phyloP scores from a whole-genome alignment of 92 coral and sea anemone genomes.

The Hydrozoanthus gracilis region DNA sequence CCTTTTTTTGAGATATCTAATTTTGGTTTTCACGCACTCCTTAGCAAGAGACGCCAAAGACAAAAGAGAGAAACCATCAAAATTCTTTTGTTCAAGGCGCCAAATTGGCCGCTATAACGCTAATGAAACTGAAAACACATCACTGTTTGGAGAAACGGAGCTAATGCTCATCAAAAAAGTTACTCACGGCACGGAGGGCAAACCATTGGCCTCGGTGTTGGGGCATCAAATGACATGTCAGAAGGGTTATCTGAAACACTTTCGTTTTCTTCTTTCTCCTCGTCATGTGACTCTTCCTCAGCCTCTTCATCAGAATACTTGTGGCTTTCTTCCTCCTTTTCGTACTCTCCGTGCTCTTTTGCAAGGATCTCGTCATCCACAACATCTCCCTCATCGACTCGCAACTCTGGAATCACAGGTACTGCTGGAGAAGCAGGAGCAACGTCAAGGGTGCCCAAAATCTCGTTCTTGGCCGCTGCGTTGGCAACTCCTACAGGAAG shows the following conservation, averaged over 20 bases:
- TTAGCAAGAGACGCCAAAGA: too few relatives aligned
- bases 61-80: too few relatives aligned
- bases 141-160: too few relatives aligned
- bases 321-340: neutral
- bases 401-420: neutral
- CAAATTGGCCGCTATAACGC: too few relatives aligned
- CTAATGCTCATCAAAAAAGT: too few relatives aligned
- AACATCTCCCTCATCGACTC: neutral
- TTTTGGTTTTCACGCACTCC: too few relatives aligned
- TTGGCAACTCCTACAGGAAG: conserved; percentile 32
- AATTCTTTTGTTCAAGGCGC: too few relatives aligned
- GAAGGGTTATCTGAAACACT: conserved; percentile 6
- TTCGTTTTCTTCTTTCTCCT: conserved; percentile 13
- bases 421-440: neutral
- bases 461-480: conserved; percentile 35
- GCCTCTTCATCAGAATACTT: conserved; percentile 23
- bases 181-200: conserved; percentile 44
- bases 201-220: conserved; percentile 20
- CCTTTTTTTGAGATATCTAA: too few relatives aligned
- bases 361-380: conserved; percentile 4
- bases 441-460: conserved; percentile 10
- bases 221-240: conserved; percentile 25
- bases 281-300: conserved; percentile 4
- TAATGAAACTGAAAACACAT: too few relatives aligned
- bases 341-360: conserved; percentile 5